Conservation (phyloP, 1,140 invertebrate genomes). For the Bacillus rossius region DNA sequence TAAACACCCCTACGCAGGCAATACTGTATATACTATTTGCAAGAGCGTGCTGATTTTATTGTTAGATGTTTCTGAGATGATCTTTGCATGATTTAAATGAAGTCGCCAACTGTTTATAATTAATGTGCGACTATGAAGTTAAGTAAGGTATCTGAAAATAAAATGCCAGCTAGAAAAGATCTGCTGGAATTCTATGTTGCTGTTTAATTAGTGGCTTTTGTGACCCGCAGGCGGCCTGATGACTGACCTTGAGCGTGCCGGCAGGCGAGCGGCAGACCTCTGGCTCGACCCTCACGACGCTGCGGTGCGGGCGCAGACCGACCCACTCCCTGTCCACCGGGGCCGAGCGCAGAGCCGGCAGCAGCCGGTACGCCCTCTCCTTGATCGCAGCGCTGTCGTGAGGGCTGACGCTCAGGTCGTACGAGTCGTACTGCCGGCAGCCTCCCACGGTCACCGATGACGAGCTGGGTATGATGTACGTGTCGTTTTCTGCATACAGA, state of each 20-base stretch:
- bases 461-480: constrained; percentile 78
- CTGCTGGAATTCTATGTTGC: too few species aligned
- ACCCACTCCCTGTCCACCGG: constrained; percentile 57
- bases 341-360: constrained; percentile 64
- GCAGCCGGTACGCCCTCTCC: constrained; percentile 60
- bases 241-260: constrained; percentile 16
- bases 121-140: too few species aligned
- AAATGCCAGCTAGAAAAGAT: too few species aligned
- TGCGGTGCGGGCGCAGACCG: constrained; percentile 71
- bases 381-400: constrained; percentile 68
- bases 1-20: too few species aligned
- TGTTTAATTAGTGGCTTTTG: too few species aligned
- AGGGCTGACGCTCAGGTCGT: constrained; percentile 57
- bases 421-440: constrained; percentile 72
- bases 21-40: too few species aligned
- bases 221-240: too few species aligned
- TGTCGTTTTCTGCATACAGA: constrained; percentile 75
- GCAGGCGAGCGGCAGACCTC: constrained; percentile 41
- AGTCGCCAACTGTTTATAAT: too few species aligned
- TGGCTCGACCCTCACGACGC: constrained; percentile 67
- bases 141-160: too few species aligned
- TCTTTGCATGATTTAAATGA: too few species aligned
- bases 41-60: too few species aligned
- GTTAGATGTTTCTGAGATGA: too few species aligned
- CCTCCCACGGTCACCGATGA: constrained; percentile 74